Conservation (phyloP, 2,113 vertebrate species). For the Oreochromis spilurus region DNA sequence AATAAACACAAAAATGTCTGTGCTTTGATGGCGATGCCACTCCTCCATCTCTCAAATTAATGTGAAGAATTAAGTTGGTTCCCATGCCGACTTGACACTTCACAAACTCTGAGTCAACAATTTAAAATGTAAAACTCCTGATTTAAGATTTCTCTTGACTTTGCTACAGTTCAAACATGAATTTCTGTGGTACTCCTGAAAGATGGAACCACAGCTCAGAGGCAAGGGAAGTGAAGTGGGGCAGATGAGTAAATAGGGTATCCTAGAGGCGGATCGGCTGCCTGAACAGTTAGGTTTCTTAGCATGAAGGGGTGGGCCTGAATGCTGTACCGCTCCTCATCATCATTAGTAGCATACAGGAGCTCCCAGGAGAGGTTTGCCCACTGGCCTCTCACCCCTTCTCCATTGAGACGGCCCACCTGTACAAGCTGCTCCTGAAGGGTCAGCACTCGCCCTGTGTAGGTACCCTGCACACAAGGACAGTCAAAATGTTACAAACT, state of each 20-base stretch:
- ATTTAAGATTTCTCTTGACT: neutral
- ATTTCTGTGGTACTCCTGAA: neutral
- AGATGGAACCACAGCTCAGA: slow-evolving; percentile 63
- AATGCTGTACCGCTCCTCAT: slow-evolving; percentile 96
- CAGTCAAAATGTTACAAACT: neutral
- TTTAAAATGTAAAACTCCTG: neutral
- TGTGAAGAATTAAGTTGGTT: neutral
- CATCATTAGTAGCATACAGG: slow-evolving; percentile 94
- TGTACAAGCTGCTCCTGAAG: slow-evolving; percentile 88
- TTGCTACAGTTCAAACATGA: neutral
- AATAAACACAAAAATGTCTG: neutral
- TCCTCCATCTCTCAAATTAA: neutral
- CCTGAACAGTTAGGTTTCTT: slow-evolving; percentile 91
- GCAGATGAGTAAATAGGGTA: slow-evolving; percentile 92
- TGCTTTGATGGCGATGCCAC: neutral
- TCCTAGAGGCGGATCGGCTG: slow-evolving; percentile 91
- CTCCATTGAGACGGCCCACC: slow-evolving; percentile 85
- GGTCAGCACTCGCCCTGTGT: slow-evolving; percentile 89
- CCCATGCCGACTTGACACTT: neutral
- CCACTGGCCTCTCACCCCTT: slow-evolving; percentile 93
- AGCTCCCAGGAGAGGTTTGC: slow-evolving; percentile 98
- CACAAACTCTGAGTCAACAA: neutral
- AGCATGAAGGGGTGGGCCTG: slow-evolving; percentile 92
- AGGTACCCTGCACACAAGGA: slow-evolving; percentile 81
- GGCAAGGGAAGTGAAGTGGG: slow-evolving; percentile 82